Evolutionary conservation across 2,797 vertebrate genomes (phyloP), one percentile per base, ranked within the genome.

Genomic region (Crenichthys baileyi): DNA sequence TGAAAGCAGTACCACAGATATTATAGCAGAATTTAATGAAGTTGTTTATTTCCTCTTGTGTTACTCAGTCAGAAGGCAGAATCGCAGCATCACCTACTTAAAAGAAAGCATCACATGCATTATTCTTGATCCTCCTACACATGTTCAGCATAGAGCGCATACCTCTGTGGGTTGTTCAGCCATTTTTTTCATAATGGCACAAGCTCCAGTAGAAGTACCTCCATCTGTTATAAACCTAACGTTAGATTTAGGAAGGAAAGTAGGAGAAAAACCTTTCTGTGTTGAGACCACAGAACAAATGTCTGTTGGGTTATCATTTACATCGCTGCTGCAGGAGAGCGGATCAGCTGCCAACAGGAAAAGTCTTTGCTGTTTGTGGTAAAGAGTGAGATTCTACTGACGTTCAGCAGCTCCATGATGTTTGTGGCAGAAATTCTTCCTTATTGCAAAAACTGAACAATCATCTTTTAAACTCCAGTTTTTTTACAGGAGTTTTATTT

Each of bases 271-370:
- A 36, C n/a, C 4, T 29, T 22, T 41, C 22, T 1, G 12, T 78
- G 44, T 22, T 22, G 24, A 11, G 65, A 75, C 83, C 46, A 31
- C 79, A 75, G 79, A 65, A n/a, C 31, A 7, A 31, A 61, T 26
- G 68, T 79, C 46, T 80, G 68, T 75, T 13, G 70, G 63, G 72
- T 70, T 75, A 1, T 72, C 29, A 15, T 80, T 67, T 71, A 31
- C 73, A 50, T 70, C 48, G n/a, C 67, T 79, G 79, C 76, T 76
- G 82, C 79, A 78, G 79, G 44, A 60, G 67, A 81, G 77, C 75
- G 36, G 67, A 70, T 87, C 71, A 11, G 74, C 65, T 76, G 78
- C 72, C 72, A 86, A 72, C 74, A 80, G 85, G 80, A 85, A 77
- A 73, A 56, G 70, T 76, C 41, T 81, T 67, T 29, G 18, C 76